phyloP scores from a whole-genome alignment of 2,113 vertebrate species.

The Reinhardtius hippoglossoides region DNA sequence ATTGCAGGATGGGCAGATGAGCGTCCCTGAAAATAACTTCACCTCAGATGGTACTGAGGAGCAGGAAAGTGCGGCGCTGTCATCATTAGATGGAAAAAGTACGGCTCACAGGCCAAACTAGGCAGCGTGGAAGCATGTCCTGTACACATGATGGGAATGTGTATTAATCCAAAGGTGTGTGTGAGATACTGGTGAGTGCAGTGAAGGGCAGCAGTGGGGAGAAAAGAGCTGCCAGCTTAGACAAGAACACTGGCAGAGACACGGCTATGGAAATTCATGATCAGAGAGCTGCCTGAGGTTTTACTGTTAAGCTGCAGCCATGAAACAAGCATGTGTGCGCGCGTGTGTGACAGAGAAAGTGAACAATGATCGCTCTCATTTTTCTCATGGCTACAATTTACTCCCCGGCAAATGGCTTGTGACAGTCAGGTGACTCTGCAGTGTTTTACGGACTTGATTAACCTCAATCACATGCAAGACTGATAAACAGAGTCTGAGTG shows the following conservation, averaged over 20 bases:
- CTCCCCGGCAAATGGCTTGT: constrained; percentile 48
- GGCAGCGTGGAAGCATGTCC: neutral
- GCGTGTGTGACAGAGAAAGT: constrained; percentile 7
- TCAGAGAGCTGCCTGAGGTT: constrained; percentile 65
- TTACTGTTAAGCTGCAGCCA: constrained; percentile 48
- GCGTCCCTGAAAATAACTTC: constrained; percentile 58
- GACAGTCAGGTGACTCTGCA: constrained; percentile 62
- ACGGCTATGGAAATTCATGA: constrained; percentile 60
- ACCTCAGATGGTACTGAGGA: constrained; percentile 28
- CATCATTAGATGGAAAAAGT: neutral
- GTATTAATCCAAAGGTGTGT: neutral
- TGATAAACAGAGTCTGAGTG: constrained; percentile 12
- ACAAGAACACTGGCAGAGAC: constrained; percentile 54
- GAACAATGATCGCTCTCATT: neutral
- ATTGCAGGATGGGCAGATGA: constrained; percentile 29
- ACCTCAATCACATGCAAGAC: constrained; percentile 5
- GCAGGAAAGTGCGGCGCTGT: constrained; percentile 1
- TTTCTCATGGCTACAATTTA: constrained; percentile 16
- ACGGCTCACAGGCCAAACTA: neutral
- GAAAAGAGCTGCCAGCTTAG: constrained; percentile 47
- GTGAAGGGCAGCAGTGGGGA: constrained; percentile 11
- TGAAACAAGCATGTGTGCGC: constrained; percentile 28
- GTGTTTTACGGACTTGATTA: constrained; percentile 24
- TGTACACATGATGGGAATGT: constrained; percentile 3
- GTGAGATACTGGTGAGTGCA: neutral